Evolutionary conservation across 1,140 invertebrate species (phyloP), one percentile per base, ranked within the genome.

Genomic region (Dermatophagoides farinae): DNA sequence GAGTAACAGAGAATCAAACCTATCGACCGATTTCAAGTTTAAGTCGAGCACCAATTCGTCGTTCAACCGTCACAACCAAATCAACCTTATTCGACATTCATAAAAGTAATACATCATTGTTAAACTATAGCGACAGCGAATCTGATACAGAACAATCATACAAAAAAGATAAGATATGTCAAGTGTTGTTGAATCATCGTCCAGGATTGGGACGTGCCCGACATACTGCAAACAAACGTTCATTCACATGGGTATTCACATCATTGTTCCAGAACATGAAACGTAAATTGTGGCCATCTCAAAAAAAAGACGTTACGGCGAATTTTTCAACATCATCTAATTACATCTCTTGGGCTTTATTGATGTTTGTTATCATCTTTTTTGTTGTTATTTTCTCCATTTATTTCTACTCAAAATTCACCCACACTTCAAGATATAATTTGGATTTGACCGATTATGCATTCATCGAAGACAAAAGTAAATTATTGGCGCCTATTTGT

Each of bases 301-400:
- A 50, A 50, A n/a, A 4, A 20, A 20, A 5, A 12, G 5, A 20
- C 22, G 6, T 18, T 18, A 50, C 14, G 14, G 37, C n/a, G 5
- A 51, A 37, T 39, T 60, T 49, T 22, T 25, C 31, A 20, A 20
- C 57, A n/a, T 25, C 52, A 31, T 54, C 61, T n/a, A 63, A 61
- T 18, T 60, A 54, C 31, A 64, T 63, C 38, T 60, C 60, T 9
- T 60, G 55, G 40, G 49, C 46, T 20, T 51, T 63, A 25, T 23
- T 63, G 41, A 44, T 54, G 14, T 22, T 61, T 43, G 41, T 60
- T 46, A 39, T 60, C 6, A 6, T 60, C 9, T 63, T 65, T 47
- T 63, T 65, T 41, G 25, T 65, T 53, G 22, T 62, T 40, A 61
- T 65, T 40, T 61, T 63, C 31, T 52, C 54, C 12, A 52, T 64